phyloP scores from a whole-genome alignment of 2,797 vertebrate species.

The Coluber constrictor region DNA sequence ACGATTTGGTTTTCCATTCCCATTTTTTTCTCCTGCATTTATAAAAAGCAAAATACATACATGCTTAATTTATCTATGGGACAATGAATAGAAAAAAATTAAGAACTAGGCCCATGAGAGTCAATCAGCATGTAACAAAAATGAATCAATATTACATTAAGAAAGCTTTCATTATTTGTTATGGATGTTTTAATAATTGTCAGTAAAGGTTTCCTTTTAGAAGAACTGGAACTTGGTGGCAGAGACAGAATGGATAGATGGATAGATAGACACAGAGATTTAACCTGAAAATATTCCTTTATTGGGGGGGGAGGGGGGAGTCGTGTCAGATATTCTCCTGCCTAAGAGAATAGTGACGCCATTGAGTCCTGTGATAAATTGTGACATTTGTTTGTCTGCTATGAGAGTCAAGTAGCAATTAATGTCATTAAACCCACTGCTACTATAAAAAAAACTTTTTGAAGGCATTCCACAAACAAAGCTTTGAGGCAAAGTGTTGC shows the following conservation, averaged over 20 bases:
- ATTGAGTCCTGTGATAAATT: conserved; percentile 61
- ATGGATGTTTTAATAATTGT: conserved; percentile 27
- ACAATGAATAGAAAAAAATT: background rate
- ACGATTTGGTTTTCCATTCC: background rate
- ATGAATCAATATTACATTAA: background rate
- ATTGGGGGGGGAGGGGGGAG: conserved; percentile 14
- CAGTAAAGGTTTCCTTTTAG: background rate
- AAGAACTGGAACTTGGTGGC: conserved; percentile 23
- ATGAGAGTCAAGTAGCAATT: conserved; percentile 55
- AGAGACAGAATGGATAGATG: conserved; percentile 53
- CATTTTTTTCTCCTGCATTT: background rate
- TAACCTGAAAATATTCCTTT: conserved; percentile 32
- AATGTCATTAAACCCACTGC: conserved; percentile 38
- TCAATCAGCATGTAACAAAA: background rate
- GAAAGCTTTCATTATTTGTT: background rate
- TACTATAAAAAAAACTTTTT: conserved; percentile 44
- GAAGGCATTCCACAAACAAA: conserved; percentile 56
- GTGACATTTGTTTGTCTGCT: conserved; percentile 65
- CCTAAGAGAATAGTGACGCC: conserved; percentile 61
- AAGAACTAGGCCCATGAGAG: background rate
- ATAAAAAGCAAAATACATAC: background rate
- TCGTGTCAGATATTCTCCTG: background rate
- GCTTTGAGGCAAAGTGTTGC: conserved; percentile 57
- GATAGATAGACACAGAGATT: background rate
- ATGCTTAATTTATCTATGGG: background rate